Percentiles rank a stretch among this genome's conserved stretches.
These are phyloP conservation scores for Stomatorhinus walkeri DNA, from an alignment of 2,797 vertebrate genomes.

Conservation along the genomic window DNA sequence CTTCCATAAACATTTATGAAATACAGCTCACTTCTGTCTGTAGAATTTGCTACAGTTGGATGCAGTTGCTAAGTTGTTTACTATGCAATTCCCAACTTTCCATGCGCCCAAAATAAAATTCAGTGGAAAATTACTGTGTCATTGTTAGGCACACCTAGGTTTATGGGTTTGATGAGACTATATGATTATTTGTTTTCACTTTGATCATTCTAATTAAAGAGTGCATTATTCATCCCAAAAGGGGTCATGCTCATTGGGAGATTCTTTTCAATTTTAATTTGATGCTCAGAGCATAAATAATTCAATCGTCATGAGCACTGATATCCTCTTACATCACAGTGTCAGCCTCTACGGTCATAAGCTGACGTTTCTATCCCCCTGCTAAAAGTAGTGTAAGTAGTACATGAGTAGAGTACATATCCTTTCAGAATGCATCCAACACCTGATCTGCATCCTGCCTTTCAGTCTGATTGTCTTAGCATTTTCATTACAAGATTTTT, in stretches of 20 bases:
- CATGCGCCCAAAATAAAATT: background rate
- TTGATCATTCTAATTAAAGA: background rate
- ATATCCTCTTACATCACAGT: constrained; percentile 12
- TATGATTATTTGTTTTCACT: constrained; percentile 1
- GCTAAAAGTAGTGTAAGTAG: background rate
- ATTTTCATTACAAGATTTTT: background rate
- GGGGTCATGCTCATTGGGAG: background rate
- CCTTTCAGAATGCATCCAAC: background rate
- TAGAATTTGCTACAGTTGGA: background rate
- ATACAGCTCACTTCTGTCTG: background rate
- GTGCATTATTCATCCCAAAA: constrained; percentile 14
- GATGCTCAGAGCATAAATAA: constrained; percentile 12
- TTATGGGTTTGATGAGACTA: background rate
- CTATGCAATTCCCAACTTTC: background rate
- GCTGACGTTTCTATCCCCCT: background rate
- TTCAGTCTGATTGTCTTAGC: background rate
- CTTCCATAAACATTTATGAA: background rate
- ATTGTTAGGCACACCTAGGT: background rate
- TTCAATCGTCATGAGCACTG: background rate
- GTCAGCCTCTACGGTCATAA: background rate
- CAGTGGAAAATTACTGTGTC: background rate
- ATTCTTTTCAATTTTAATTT: constrained; percentile 19
- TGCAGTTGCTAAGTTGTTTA: background rate
- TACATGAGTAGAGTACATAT: background rate
- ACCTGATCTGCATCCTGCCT: background rate